Base-by-base conservation (phyloP, 2,888 invertebrate genomes). In the Mimas tiliae region DNA sequence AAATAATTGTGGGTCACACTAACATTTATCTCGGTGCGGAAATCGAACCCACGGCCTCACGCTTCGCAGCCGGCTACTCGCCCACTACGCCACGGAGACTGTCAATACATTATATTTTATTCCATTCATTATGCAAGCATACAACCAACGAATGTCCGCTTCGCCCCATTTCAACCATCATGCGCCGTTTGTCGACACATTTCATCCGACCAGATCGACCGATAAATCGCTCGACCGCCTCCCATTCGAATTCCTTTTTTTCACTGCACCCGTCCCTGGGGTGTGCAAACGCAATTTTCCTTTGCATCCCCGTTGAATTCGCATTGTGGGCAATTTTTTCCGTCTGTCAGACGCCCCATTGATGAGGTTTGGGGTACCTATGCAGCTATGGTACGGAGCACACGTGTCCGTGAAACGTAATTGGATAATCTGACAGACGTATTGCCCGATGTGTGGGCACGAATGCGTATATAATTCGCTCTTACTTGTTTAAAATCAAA, bases 351-450 rank as follows among this genome's bases (percentile, higher is more conserved):
- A 67, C 68, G 62, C 67, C 68, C 69, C 67, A 65, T 65, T 64
- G 73, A 72, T 77, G 74, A 74, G 72, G 73, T 38, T 21, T 48
- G 55, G 48, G 52, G 38, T 38, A 16, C 34, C 72, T 38, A 38
- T 48, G 55, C n/a, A n/a, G n/a, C n/a, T n/a, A n/a, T 38, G 45
- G 38, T 38, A 16, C 42, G 34, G 34, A 33, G 34, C 42, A 64
- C 69, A 71, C 71, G 77, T 74, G 76, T 74, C 69, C 68, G 70
- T 64, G 68, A 67, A 68, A 66, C 74, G 74, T 78, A 78, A 78
- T 78, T 75, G 78, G 78, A 75, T 77, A 78, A 77, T 72, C 77
- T 70, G 78, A 67, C 76, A 74, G 77, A 75, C 77, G 77, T 68
- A 73, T 67, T 65, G 70, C 72, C 72, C 38, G 70, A 72, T 70